These are phyloP conservation scores for Gnathonemus longibarbis DNA, from an alignment of 2,113 vertebrate species.

Conservation along the genomic window DNA sequence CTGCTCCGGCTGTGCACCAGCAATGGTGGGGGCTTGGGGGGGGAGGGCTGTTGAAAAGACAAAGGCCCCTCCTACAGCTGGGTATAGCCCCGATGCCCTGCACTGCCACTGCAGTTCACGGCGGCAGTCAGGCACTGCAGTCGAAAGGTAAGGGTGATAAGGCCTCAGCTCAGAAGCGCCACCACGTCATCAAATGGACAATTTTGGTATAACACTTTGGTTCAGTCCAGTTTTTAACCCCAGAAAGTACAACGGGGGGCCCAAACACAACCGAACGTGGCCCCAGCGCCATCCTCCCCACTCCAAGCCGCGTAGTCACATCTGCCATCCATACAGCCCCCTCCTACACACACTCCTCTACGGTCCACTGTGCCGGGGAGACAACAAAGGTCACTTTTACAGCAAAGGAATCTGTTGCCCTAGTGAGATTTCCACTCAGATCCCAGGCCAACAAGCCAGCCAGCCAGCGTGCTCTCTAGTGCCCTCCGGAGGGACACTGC, in stretches of 20 bases:
- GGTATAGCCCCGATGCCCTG: background rate
- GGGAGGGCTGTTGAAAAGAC: background rate
- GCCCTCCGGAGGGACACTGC: background rate
- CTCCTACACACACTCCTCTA: conserved; percentile 27
- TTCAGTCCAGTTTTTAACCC: background rate
- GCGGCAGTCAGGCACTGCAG: background rate
- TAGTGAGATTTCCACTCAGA: conserved; percentile 46
- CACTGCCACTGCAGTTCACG: background rate
- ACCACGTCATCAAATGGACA: background rate
- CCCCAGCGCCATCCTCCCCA: background rate
- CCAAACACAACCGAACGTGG: background rate
- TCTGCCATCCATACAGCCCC: conserved; percentile 36
- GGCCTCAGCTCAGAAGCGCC: background rate
- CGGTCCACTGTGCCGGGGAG: background rate
- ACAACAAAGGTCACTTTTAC: conserved; percentile 51
- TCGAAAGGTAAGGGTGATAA: background rate
- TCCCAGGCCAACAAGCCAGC: background rate
- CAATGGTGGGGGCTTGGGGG: background rate
- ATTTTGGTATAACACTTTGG: background rate
- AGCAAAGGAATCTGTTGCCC: conserved; percentile 52
- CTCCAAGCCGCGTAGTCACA: conserved; percentile 24
- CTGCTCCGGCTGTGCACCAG: background rate
- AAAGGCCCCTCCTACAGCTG: background rate
- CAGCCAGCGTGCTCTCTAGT: background rate
- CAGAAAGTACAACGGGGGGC: background rate